phyloP scores from a whole-genome alignment of 37 sponge, comb jelly and placozoan species.

The Spongia lamella region DNA sequence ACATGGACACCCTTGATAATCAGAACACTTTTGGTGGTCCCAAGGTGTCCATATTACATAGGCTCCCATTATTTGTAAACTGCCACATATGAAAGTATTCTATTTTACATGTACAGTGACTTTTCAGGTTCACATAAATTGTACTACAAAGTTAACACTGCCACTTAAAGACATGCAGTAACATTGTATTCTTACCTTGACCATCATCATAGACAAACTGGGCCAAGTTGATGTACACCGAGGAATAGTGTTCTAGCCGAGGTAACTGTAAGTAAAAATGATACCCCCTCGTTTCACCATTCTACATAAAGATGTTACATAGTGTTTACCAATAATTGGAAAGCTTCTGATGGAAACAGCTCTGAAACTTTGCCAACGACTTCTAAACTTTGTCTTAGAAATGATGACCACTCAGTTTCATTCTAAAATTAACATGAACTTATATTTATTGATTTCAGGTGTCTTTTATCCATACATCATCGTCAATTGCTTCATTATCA shows the following conservation, averaged over 20 bases:
- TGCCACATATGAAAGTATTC: too few relatives aligned
- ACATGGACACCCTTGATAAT: too few relatives aligned
- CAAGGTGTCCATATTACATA: too few relatives aligned
- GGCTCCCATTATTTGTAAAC: too few relatives aligned
- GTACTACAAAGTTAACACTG: too few relatives aligned
- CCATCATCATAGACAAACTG: constrained; percentile 24
- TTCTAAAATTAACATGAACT: constrained; percentile 29
- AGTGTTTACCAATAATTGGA: constrained; percentile 49
- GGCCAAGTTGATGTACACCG: constrained; percentile 47
- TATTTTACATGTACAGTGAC: too few relatives aligned
- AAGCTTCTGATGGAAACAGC: constrained; percentile 60
- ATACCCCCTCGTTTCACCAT: neutral
- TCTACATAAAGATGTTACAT: neutral
- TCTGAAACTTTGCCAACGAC: constrained; percentile 77
- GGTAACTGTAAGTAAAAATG: constrained; percentile 23
- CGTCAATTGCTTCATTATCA: constrained; percentile 71
- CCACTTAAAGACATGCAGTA: too few relatives aligned
- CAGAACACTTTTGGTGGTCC: too few relatives aligned
- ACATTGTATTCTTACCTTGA: too few relatives aligned
- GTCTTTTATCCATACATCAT: constrained; percentile 39
- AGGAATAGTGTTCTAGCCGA: constrained; percentile 52
- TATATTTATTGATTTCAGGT: neutral
- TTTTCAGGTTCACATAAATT: too few relatives aligned
- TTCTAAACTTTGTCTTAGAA: constrained; percentile 66
- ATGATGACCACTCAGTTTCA: constrained; percentile 87